Evolutionary conservation across 2,113 vertebrate species (phyloP), one percentile per base, ranked within the genome.

Genomic region (Carassius gibelio): DNA sequence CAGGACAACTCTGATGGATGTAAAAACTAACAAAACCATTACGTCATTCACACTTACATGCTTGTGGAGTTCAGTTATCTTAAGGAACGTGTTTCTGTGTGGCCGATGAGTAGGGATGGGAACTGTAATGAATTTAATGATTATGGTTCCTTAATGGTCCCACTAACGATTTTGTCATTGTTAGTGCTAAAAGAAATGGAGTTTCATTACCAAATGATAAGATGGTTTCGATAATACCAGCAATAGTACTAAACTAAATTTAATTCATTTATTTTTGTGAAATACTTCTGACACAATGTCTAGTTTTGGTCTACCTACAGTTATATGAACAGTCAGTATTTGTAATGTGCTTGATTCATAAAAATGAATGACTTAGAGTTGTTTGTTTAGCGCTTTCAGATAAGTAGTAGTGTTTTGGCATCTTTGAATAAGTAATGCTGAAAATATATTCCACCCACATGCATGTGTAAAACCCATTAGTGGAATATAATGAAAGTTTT

Each of bases 11-110:
- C 17, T n/a, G 52, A 71, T 50, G n/a, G 68, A 38, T 75, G 23
- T 48, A 13, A 2, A 59, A 45, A 76, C 48, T 75, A 77, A 34
- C 45, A 71, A 10, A 83, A 68, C 34, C 30, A 34, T 69, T 86
- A 68, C 38, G 52, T 52, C 26, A 11, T 52, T 55, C 13, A 9
- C 14, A 77, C 23, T 15, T 34, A 11, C 38, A 4, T 14, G 14
- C 52, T n/a, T 72, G 69, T 45, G 30, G 30, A 69, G 30, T 30
- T n/a, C 30, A 61, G 17, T n/a, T 10, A 78, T n/a, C 11, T 42
- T 59, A 61, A 61, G 19, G 17, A 78, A n/a, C 19, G 13, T 78
- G 52, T 78, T 17, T n/a, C 17, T 61, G 10, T 36, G 30, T 78
- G 75, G 52, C 17, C 21, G 15, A 78, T 76, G 26, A 69, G 30